Evolutionary conservation across 2,888 invertebrate genomes (phyloP), one percentile per base, ranked within the genome.

Genomic region (Synanthedon myopaeformis): DNA sequence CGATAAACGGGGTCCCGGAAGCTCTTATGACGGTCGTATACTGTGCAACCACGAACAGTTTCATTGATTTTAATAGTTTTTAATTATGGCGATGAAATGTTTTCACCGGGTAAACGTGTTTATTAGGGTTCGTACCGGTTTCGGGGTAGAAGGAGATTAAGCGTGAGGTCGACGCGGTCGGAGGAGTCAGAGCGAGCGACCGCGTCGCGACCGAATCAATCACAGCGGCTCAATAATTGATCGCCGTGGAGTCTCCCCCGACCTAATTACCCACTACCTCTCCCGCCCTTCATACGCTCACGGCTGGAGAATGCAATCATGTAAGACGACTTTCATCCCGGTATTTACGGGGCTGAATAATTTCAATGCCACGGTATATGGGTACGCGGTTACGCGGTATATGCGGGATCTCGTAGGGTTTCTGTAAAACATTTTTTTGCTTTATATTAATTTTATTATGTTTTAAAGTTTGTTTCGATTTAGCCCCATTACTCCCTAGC

Each of bases 211-310:
- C 67, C 66, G 59, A 78, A 83, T 85, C 85, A 84, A 86, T 86
- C 85, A 84, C 73, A 64, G 71, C 61, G 71, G 66, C 71, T 80
- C 81, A 79, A 81, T 83, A 83, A 84, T 82, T 82, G 83, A 83
- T 82, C 76, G 73, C 70, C 68, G 69, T 67, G 66, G 68, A 63
- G 66, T 64, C 74, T 75, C 76, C 76, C 79, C 72, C 78, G 74
- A 69, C 79, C 82, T 82, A 81, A 84, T 84, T 82, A 82, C 35
- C 35, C 35, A 35, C 53, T 53, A 53, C 82, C 76, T 75, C 79
- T 75, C 76, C 75, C 79, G 70, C 79, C 78, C 80, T 79, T 79
- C 81, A 77, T 79, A 75, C 78, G 76, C 78, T 77, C 79, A 82
- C 8, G 35, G 35, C 10, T 35, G 10, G 35, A 35, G 35, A 35